These are phyloP conservation scores for Luscinia megarhynchos DNA, from an alignment of 2,797 vertebrate genomes.

Conservation along the genomic window DNA sequence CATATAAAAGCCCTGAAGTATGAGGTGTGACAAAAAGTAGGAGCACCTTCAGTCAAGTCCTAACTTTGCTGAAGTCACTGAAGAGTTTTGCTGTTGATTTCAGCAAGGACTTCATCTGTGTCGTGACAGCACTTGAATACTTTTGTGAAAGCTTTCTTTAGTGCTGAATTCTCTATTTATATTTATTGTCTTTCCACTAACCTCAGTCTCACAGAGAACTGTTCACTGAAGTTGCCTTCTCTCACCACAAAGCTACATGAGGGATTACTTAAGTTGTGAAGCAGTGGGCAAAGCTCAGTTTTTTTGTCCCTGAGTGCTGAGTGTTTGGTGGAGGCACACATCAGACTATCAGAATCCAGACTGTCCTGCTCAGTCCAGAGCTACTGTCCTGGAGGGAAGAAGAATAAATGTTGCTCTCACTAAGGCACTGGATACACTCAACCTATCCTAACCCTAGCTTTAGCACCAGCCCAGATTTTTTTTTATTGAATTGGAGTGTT, in stretches of 20 bases:
- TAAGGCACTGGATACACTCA: not conserved
- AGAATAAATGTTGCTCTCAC: not conserved
- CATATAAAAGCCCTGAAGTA: not conserved
- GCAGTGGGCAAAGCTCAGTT: not conserved
- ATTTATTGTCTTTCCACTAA: constrained; percentile 44
- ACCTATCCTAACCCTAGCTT: not conserved
- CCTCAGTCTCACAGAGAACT: constrained; percentile 23
- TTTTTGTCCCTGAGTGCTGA: not conserved
- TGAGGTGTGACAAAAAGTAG: not conserved
- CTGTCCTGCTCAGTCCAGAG: not conserved
- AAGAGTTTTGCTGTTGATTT: not conserved
- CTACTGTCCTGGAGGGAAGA: not conserved
- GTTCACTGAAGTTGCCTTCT: constrained; percentile 42
- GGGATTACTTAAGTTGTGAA: constrained; percentile 33
- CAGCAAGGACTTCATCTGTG: constrained; percentile 2
- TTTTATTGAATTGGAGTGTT: not conserved
- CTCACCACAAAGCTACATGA: constrained; percentile 23
- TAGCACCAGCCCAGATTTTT: not conserved
- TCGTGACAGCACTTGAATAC: not conserved
- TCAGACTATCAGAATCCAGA: not conserved
- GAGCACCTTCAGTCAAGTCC: not conserved
- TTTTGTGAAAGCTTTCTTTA: constrained; percentile 16
- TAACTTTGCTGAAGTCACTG: not conserved
- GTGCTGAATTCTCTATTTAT: constrained; percentile 30
- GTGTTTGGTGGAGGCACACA: not conserved